Conservation (phyloP, 2,888 invertebrate genomes). For the Gymnosoma rotundatum region DNA sequence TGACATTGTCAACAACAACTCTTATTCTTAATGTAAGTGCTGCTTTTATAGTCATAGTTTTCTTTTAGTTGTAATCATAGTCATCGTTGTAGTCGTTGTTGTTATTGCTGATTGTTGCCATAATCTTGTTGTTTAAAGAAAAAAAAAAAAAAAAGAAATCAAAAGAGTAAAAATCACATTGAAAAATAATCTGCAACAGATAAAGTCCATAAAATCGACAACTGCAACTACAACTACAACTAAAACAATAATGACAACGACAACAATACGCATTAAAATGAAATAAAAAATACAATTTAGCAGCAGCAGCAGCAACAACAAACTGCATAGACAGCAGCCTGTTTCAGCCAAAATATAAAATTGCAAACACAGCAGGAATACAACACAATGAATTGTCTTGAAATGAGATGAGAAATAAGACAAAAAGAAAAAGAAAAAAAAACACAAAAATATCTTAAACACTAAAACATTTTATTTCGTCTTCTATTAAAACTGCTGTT, state of each 20-base stretch:
- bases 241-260: slow-evolving; percentile 24
- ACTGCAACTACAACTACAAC: slow-evolving; percentile 19
- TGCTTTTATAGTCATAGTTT: neutral
- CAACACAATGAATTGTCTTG: slow-evolving; percentile 20
- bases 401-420: neutral
- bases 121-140: slow-evolving; percentile 15
- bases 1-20: slow-evolving; percentile 37
- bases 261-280: slow-evolving; percentile 55
- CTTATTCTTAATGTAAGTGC: slow-evolving; percentile 6
- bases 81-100: slow-evolving; percentile 10
- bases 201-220: slow-evolving; percentile 37
- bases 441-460: neutral
- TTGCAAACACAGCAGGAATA: slow-evolving; percentile 59
- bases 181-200: slow-evolving; percentile 52
- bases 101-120: slow-evolving; percentile 37
- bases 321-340: slow-evolving; percentile 15
- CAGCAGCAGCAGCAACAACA: slow-evolving; percentile 5
- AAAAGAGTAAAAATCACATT: slow-evolving; percentile 9
- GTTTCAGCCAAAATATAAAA: slow-evolving; percentile 51
- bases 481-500: slow-evolving; percentile 18
- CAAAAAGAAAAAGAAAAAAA: slow-evolving; percentile 7
- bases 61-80: neutral
- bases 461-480: slow-evolving; percentile 28
- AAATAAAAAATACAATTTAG: slow-evolving; percentile 36
- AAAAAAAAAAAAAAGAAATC: neutral